Conservation (phyloP, 2,888 invertebrate species). For the Eurytoma adleriae region DNA sequence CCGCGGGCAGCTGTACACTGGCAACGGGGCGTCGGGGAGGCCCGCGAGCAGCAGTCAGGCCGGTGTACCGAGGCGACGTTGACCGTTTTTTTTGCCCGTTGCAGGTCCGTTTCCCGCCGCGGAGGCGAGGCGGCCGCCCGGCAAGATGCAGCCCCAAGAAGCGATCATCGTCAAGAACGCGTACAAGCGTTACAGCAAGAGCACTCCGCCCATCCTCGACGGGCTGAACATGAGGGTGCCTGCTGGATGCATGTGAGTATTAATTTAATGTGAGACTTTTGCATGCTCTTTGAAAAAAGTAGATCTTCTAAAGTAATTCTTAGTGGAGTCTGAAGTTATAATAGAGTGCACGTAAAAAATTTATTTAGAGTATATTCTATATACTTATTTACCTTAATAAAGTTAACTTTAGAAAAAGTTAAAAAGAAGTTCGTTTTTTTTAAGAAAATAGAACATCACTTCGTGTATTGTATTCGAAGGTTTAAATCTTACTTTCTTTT, state of each 20-base stretch:
- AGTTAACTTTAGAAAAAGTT: too few relatives aligned
- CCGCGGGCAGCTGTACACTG: not conserved
- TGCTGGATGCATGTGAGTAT: constrained; percentile 86
- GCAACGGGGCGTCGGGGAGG: too few relatives aligned
- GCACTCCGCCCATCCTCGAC: constrained; percentile 79
- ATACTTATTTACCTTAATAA: too few relatives aligned
- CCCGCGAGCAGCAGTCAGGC: too few relatives aligned
- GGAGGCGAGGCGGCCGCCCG: constrained; percentile 11
- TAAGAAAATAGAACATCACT: too few relatives aligned
- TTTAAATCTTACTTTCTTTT: too few relatives aligned
- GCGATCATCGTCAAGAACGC: constrained; percentile 85
- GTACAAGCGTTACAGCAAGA: constrained; percentile 82
- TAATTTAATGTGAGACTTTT: not conserved
- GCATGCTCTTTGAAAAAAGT: not conserved
- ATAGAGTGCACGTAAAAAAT: too few relatives aligned
- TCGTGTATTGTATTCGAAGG: too few relatives aligned
- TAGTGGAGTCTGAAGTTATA: too few relatives aligned
- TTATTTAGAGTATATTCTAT: too few relatives aligned
- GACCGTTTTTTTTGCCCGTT: constrained; percentile 43
- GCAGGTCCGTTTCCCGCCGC: constrained; percentile 51
- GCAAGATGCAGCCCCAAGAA: constrained; percentile 67
- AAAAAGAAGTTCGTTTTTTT: too few relatives aligned
- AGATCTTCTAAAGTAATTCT: too few relatives aligned
- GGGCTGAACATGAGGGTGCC: constrained; percentile 86
- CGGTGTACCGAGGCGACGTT: constrained; percentile 44